phyloP scores from a whole-genome alignment of 2,888 invertebrate species.

The Cheilosia soror region DNA sequence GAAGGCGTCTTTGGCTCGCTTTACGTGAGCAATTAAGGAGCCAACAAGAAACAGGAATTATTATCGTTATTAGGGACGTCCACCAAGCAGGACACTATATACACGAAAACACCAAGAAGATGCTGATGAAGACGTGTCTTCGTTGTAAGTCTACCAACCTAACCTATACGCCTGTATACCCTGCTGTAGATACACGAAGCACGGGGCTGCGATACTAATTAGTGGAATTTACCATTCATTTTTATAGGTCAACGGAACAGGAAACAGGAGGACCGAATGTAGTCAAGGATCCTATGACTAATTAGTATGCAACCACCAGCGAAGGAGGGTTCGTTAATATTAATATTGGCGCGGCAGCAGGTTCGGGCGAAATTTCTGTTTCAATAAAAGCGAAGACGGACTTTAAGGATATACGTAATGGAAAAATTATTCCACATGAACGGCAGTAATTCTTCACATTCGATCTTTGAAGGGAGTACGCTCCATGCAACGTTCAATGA shows the following conservation, averaged over 20 bases:
- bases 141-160: slow-evolving; percentile 11
- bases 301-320: slow-evolving; percentile 71
- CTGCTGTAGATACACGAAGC: slow-evolving; percentile 7
- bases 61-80: slow-evolving; percentile 45
- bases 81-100: slow-evolving; percentile 34
- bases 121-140: slow-evolving; percentile 58
- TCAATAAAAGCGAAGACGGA: slow-evolving; percentile 7
- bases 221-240: slow-evolving; percentile 64
- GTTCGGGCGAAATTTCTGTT: slow-evolving; percentile 19
- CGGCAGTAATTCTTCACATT: slow-evolving; percentile 57
- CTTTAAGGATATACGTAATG: slow-evolving; percentile 35
- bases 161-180: background rate
- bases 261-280: slow-evolving; percentile 11
- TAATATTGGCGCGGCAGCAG: slow-evolving; percentile 61
- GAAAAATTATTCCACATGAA: slow-evolving; percentile 63
- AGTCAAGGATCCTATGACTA: slow-evolving; percentile 61
- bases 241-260: slow-evolving; percentile 65
- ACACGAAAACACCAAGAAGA: slow-evolving; percentile 20
- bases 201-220: slow-evolving; percentile 68
- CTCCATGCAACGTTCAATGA: slow-evolving; percentile 41
- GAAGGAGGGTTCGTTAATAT: slow-evolving; percentile 60
- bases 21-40: slow-evolving; percentile 74
- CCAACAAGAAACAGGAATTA: slow-evolving; percentile 45
- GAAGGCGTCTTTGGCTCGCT: slow-evolving; percentile 50
- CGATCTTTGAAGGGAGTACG: slow-evolving; percentile 19